Conservation (phyloP, 1,140 invertebrate species). For the Drosophila sproati region DNA sequence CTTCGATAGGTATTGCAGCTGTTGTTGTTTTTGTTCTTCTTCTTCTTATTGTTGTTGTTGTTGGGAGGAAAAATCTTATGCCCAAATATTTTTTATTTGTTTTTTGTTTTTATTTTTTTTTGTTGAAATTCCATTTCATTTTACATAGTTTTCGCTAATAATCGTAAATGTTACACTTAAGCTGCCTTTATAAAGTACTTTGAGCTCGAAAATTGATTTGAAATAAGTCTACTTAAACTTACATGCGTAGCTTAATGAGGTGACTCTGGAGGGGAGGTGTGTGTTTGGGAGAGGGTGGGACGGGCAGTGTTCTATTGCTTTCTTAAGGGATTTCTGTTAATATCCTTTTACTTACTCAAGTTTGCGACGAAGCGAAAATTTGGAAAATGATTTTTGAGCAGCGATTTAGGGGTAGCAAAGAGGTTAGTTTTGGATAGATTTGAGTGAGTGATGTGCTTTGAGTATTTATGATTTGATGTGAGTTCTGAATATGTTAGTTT, state of each 20-base stretch:
- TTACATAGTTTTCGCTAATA: constrained; percentile 55
- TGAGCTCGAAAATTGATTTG: constrained; percentile 57
- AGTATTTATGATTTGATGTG: constrained; percentile 11
- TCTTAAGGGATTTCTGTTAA: neutral
- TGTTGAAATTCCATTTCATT: constrained; percentile 73
- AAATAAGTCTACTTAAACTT: constrained; percentile 77
- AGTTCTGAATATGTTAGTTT: constrained; percentile 29
- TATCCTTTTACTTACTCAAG: neutral
- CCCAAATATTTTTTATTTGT: constrained; percentile 71
- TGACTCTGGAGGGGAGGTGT: neutral
- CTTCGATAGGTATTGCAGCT: constrained; percentile 47
- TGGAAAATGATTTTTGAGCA: constrained; percentile 59
- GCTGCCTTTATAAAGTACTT: constrained; percentile 63
- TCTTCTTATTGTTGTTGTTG: too few relatives aligned
- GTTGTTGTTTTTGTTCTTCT: neutral
- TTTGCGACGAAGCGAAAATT: constrained; percentile 13
- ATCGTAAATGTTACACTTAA: constrained; percentile 32
- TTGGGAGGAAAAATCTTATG: constrained; percentile 44
- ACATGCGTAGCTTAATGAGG: constrained; percentile 46
- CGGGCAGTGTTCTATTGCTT: constrained; percentile 63
- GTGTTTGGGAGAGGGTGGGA: neutral
- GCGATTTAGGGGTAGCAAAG: constrained; percentile 42
- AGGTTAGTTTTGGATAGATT: constrained; percentile 5
- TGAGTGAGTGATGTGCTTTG: constrained; percentile 1
- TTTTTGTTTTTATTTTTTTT: constrained; percentile 30